phyloP scores from a whole-genome alignment of 1,140 invertebrate genomes.

The Chlorops oryzae region DNA sequence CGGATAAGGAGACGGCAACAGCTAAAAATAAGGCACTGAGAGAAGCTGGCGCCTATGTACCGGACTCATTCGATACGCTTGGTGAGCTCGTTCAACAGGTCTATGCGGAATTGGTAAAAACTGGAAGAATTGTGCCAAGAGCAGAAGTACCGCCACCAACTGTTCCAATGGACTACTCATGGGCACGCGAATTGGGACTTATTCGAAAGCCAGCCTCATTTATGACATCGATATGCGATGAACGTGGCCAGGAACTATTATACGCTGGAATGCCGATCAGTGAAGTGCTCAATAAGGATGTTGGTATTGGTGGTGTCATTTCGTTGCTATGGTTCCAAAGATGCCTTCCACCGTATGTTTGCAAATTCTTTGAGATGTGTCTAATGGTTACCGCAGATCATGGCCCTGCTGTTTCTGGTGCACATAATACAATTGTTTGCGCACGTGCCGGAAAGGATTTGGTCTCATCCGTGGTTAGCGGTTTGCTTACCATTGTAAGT shows the following conservation, averaged over 20 bases:
- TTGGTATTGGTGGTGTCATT: constrained; percentile 96
- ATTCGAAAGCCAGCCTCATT: constrained; percentile 99
- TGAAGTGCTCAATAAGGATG: constrained; percentile 78
- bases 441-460: constrained; percentile 98
- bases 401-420: constrained; percentile 96
- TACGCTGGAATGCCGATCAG: constrained; percentile 99
- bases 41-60: constrained; percentile 81
- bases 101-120: constrained; percentile 74
- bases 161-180: constrained; percentile 98
- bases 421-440: constrained; percentile 99
- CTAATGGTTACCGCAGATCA: constrained; percentile 99
- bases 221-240: constrained; percentile 99
- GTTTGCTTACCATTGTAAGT: constrained; percentile 94
- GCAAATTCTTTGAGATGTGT: constrained; percentile 99
- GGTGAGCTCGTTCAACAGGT: constrained; percentile 63
- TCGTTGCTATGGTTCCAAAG: constrained; percentile 98
- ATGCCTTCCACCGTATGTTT: constrained; percentile 86
- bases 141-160: constrained; percentile 95
- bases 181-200: constrained; percentile 95
- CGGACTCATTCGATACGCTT: constrained; percentile 87
- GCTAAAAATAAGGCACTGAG: constrained; percentile 86
- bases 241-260: constrained; percentile 93
- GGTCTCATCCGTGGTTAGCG: constrained; percentile 94
- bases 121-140: constrained; percentile 77
- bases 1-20: constrained; percentile 87